phyloP scores from a whole-genome alignment of 1,140 invertebrate species.

The Tachypleus tridentatus region DNA sequence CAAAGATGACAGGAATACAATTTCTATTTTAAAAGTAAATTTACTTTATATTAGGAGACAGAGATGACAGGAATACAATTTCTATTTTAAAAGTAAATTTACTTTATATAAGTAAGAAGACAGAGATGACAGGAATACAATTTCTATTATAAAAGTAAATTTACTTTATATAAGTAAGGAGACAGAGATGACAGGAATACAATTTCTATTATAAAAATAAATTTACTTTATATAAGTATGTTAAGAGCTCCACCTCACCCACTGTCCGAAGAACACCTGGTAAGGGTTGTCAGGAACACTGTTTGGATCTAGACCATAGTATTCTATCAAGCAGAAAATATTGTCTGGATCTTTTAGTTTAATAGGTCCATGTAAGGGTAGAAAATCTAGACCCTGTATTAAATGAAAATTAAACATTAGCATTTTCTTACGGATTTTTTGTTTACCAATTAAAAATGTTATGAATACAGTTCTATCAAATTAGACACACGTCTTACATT shows the following conservation, averaged over 20 bases:
- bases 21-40: too few relatives aligned
- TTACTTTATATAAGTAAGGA: neutral
- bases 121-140: neutral
- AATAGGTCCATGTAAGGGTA: constrained; percentile 65
- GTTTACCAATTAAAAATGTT: too few relatives aligned
- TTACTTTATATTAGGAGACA: too few relatives aligned
- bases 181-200: neutral
- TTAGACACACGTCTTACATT: too few relatives aligned
- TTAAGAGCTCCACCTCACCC: constrained; percentile 42
- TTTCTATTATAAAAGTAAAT: neutral
- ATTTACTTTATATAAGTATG: too few relatives aligned
- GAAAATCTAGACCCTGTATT: constrained; percentile 58
- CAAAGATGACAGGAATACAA: too few relatives aligned
- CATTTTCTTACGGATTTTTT: too few relatives aligned
- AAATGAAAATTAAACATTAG: constrained; percentile 8
- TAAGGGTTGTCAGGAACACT: constrained; percentile 55
- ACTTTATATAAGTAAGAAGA: neutral
- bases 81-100: too few relatives aligned
- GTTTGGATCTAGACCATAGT: constrained; percentile 67
- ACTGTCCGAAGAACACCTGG: constrained; percentile 69
- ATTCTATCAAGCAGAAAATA: constrained; percentile 67
- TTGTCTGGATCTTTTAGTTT: constrained; percentile 70
- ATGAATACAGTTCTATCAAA: too few relatives aligned
- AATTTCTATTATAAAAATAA: neutral
- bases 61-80: too few relatives aligned